Conservation (phyloP, 1,140 invertebrate genomes). For the Mercenaria mercenaria region DNA sequence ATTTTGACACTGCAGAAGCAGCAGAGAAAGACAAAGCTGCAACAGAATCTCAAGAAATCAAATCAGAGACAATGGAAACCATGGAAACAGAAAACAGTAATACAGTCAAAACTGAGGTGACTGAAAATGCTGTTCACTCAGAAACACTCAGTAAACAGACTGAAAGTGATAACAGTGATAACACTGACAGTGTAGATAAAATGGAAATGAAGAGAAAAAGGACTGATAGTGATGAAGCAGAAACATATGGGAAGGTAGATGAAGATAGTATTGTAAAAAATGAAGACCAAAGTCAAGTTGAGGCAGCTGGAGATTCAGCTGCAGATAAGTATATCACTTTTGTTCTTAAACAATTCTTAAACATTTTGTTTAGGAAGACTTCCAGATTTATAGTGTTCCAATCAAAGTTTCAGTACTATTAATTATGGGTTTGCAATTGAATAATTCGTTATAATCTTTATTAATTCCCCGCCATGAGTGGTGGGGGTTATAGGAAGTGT, state of each 20-base stretch:
- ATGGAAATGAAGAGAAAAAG: not conserved
- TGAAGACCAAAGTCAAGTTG: not conserved
- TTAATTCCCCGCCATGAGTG: too few species aligned
- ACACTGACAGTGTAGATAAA: not conserved
- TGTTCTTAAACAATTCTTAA: too few species aligned
- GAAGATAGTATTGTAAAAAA: too few species aligned
- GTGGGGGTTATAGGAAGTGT: too few species aligned
- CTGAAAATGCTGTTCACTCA: not conserved
- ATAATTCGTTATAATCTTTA: too few species aligned
- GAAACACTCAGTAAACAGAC: not conserved
- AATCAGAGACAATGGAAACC: not conserved
- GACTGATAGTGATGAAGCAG: not conserved
- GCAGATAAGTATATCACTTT: not conserved
- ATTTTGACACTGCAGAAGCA: too few species aligned
- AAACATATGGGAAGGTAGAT: not conserved
- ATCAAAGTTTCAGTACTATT: too few species aligned
- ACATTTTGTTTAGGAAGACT: too few species aligned
- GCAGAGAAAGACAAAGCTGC: too few species aligned
- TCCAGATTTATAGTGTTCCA: too few species aligned
- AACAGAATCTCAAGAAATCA: not conserved
- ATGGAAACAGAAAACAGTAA: conserved; percentile 11
- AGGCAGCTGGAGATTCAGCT: not conserved
- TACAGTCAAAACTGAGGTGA: not conserved
- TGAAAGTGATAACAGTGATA: not conserved
- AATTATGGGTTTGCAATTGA: too few species aligned